Percentiles rank a stretch among this genome's conserved stretches.
Conservation (phyloP, 2,113 vertebrate species). For the Loxodonta africana region DNA sequence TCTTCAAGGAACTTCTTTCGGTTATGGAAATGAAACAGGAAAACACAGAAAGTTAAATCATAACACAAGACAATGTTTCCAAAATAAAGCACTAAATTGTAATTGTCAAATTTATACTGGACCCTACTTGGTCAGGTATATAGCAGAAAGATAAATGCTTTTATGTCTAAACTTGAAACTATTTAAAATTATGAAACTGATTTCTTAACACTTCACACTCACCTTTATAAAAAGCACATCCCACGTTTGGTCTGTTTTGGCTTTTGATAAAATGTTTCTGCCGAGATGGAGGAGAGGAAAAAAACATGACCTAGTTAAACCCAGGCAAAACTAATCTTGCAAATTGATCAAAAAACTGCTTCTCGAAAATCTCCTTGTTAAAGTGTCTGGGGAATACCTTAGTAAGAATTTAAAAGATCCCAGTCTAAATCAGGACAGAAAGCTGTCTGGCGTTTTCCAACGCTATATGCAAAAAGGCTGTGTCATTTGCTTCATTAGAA, state of each 20-base stretch:
- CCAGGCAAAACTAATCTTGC: constrained; percentile 70
- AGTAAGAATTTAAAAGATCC: constrained; percentile 29
- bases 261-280: constrained; percentile 73
- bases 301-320: constrained; percentile 77
- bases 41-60: constrained; percentile 32
- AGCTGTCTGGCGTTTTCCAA: constrained; percentile 11
- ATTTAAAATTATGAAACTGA: constrained; percentile 60
- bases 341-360: constrained; percentile 69
- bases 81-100: constrained; percentile 50
- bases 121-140: neutral
- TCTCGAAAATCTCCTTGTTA: constrained; percentile 40
- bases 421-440: constrained; percentile 53
- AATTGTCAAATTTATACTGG: neutral
- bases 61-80: neutral
- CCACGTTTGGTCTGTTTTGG: constrained; percentile 33
- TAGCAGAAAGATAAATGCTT: neutral
- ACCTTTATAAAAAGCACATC: constrained; percentile 4
- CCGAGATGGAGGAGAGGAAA: constrained; percentile 67
- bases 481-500: constrained; percentile 62
- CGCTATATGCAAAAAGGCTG: neutral
- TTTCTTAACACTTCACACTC: constrained; percentile 36
- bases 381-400: constrained; percentile 55
- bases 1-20: neutral
- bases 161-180: constrained; percentile 31
- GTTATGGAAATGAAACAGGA: neutral